phyloP scores from a whole-genome alignment of 2,888 invertebrate species.

The Epsilonema sp. region DNA sequence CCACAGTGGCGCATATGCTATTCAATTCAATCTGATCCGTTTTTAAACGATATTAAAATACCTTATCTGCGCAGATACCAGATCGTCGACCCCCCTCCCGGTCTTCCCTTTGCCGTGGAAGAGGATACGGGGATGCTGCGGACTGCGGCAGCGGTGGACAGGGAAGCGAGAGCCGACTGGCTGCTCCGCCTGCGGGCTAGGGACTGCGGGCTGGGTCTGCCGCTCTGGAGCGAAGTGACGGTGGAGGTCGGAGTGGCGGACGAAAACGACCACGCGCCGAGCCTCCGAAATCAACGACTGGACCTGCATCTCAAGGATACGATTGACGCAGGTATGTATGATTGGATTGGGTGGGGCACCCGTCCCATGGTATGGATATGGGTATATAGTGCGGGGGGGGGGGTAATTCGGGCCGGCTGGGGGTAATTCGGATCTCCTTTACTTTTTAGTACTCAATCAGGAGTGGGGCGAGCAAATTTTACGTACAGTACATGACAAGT shows the following conservation, averaged over 20 bases:
- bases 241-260: constrained; percentile 65
- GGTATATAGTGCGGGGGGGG: not conserved
- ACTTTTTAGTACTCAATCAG: no score
- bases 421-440: no score
- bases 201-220: not conserved
- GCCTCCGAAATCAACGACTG: constrained; percentile 82
- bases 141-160: constrained; percentile 25
- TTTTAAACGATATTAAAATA: no score
- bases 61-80: no score
- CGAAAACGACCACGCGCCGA: constrained; percentile 79
- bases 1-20: no score
- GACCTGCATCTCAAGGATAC: constrained; percentile 70
- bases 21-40: no score
- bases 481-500: no score
- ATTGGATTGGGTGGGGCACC: no score
- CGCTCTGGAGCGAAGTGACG: not conserved
- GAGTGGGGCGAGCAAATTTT: no score
- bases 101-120: constrained; percentile 53
- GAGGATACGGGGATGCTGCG: constrained; percentile 53
- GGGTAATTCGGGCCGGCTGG: no score
- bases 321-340: constrained; percentile 10
- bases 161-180: not conserved
- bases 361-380: no score
- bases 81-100: no score
- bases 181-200: not conserved